phyloP scores from a whole-genome alignment of 2,888 invertebrate genomes.

The Pachymerium ferrugineum region DNA sequence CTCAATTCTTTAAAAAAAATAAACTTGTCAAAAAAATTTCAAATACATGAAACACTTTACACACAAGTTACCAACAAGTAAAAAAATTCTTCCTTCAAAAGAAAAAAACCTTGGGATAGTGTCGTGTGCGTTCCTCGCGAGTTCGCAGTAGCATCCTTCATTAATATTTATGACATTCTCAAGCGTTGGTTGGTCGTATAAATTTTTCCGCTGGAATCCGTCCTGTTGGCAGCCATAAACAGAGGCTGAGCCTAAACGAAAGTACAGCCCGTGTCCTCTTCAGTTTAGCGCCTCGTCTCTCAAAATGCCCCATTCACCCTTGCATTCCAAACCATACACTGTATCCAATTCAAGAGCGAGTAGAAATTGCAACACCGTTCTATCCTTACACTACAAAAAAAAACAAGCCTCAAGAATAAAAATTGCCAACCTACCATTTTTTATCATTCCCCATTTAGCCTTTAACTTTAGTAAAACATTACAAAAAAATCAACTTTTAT shows the following conservation, averaged over 20 bases:
- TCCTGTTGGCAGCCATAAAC: constrained; percentile 27
- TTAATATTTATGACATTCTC: constrained; percentile 25
- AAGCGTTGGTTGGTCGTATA: constrained; percentile 20
- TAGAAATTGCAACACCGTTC: background rate
- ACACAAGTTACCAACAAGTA: background rate
- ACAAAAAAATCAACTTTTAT: too few species aligned
- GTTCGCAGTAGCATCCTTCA: constrained; percentile 22
- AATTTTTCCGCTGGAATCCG: constrained; percentile 19
- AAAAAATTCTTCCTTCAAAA: background rate
- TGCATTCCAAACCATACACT: constrained; percentile 16
- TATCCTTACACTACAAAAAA: background rate
- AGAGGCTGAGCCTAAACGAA: constrained; percentile 27
- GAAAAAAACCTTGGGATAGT: background rate
- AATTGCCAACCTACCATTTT: too few species aligned
- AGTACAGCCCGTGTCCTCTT: constrained; percentile 22
- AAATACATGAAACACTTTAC: background rate
- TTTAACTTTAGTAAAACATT: too few species aligned
- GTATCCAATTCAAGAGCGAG: constrained; percentile 12
- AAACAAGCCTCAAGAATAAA: background rate
- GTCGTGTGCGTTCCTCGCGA: constrained; percentile 9
- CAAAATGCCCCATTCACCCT: constrained; percentile 25
- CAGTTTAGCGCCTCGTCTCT: constrained; percentile 27
- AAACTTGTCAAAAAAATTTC: background rate
- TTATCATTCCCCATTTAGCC: too few species aligned
- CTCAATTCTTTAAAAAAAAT: background rate